Evolutionary conservation across 2,888 invertebrate genomes (phyloP).

Genomic region (Agonopterix alstromeriana): DNA sequence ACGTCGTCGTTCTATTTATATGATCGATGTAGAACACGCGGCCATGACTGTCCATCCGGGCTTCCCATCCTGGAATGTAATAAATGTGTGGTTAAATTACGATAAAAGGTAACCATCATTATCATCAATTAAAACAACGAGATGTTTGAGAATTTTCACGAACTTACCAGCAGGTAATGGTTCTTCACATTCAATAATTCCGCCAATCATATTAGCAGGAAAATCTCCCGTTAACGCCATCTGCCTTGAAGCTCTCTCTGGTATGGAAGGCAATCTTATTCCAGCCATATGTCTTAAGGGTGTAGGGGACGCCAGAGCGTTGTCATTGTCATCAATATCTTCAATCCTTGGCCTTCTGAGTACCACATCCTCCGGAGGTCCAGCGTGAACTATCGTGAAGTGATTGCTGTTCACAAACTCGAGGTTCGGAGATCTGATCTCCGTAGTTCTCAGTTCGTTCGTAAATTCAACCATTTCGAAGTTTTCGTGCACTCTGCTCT

Average conservation of each 20-base stretch:
- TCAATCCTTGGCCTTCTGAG: constrained; percentile 62
- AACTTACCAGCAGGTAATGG: constrained; percentile 89
- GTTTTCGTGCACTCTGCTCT: constrained; percentile 45
- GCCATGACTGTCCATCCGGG: constrained; percentile 96
- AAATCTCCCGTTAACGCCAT: constrained; percentile 75
- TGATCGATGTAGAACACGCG: constrained; percentile 99
- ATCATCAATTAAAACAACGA: constrained; percentile 1
- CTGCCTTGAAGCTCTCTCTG: constrained; percentile 80
- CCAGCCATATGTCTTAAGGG: constrained; percentile 83
- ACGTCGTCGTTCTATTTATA: constrained; percentile 95
- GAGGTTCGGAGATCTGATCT: constrained; percentile 71
- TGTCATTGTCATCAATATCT: constrained; percentile 64
- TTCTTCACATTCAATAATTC: constrained; percentile 82
- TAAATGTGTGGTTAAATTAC: not conserved
- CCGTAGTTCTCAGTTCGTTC: constrained; percentile 66
- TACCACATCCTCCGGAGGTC: constrained; percentile 67
- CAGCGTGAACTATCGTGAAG: constrained; percentile 71
- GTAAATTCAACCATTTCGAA: constrained; percentile 70
- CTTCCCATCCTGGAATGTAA: constrained; percentile 90
- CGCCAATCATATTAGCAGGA: constrained; percentile 72
- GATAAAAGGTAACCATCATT: not conserved
- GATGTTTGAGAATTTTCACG: not conserved
- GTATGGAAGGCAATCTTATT: constrained; percentile 87
- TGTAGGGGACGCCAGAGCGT: constrained; percentile 73
- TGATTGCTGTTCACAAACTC: constrained; percentile 77